Evolutionary conservation across 1,140 invertebrate species (phyloP), one percentile per base, ranked within the genome.

Genomic region (Ctenoplectra terminalis): DNA sequence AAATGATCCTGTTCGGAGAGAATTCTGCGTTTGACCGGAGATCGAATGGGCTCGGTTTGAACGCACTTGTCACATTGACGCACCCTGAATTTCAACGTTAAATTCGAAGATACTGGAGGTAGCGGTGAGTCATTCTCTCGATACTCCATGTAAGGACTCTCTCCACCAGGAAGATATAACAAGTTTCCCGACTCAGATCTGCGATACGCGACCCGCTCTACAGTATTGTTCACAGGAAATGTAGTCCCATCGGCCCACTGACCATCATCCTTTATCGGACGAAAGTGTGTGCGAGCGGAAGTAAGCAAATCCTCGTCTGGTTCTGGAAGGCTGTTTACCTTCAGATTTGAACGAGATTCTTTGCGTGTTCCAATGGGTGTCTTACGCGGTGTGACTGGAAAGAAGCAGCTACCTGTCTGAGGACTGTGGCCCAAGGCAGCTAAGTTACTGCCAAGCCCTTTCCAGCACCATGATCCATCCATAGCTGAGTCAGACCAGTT

Each of bases 281-380:
- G 95, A 93, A 97, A 97, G 92, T 97, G 96, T 66, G 96, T 97
- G 64, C 95, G 95, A 72, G 95, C 93, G 2, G 96, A 97, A 20
- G 95, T 96, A 37, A 97, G 92, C 69, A 97, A 91, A 91, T 96
- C 96, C 90, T 97, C 96, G 37, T 96, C 94, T 54, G 95, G 94
- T 67, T 94, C 92, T 66, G 90, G 88, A 89, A 90, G 70, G 79
- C 73, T 92, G 67, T 71, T 88, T 82, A 86, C 86, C 77, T 92
- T 86, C 67, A 79, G 71, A 76, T 82, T 84, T 72, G 87, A 87
- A 77, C 86, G 87, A 75, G 92, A 83, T 87, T 93, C 91, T 69
- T 91, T 92, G 48, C 78, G 71, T 81, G 80, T 87, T 71, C 87
- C 88, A 64, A 89, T 85, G 64, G 90, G 89, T 81, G 87, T 92